Percentiles rank a stretch among this genome's conserved stretches.
These are phyloP conservation scores for Pseudobourletiella spinata DNA, from an alignment of 1,140 invertebrate genomes.

Conservation along the genomic window DNA sequence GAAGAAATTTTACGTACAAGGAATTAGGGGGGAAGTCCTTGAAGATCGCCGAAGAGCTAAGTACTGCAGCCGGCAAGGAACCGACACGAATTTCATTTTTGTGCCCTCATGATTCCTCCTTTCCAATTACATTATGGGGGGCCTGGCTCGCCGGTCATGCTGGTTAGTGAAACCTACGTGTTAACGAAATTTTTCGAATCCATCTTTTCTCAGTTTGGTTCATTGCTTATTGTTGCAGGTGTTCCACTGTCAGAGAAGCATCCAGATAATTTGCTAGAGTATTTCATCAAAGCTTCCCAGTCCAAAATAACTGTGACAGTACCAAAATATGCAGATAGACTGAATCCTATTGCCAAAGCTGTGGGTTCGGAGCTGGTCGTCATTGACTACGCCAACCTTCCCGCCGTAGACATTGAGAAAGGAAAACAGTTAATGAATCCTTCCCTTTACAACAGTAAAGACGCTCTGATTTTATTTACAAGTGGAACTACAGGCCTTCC, in stretches of 20 bases:
- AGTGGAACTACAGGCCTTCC: slow-evolving; percentile 79
- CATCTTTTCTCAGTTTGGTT: background rate
- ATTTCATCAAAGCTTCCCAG: slow-evolving; percentile 64
- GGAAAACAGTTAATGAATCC: background rate
- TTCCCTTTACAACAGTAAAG: slow-evolving; percentile 47
- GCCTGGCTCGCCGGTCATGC: slow-evolving; percentile 79
- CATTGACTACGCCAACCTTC: slow-evolving; percentile 46
- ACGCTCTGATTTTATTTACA: slow-evolving; percentile 78
- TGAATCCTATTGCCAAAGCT: slow-evolving; percentile 52
- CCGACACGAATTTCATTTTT: slow-evolving; percentile 62
- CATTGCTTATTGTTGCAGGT: slow-evolving; percentile 44
- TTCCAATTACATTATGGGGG: slow-evolving; percentile 71
- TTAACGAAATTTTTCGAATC: background rate
- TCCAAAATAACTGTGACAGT: slow-evolving; percentile 62
- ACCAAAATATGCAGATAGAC: slow-evolving; percentile 50
- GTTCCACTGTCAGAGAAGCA: slow-evolving; percentile 58
- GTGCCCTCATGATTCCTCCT: slow-evolving; percentile 67
- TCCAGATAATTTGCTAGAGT: slow-evolving; percentile 59
- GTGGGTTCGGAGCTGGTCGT: slow-evolving; percentile 51
- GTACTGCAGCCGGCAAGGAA: background rate
- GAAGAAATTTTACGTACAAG: slow-evolving; percentile 21
- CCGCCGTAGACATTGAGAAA: background rate
- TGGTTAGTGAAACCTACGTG: slow-evolving; percentile 43
- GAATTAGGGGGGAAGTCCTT: slow-evolving; percentile 17
- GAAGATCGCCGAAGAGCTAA: slow-evolving; percentile 23